Evolutionary conservation across 1,140 invertebrate species (phyloP), one percentile per base, ranked within the genome.

Genomic region (Drosophila simulans): DNA sequence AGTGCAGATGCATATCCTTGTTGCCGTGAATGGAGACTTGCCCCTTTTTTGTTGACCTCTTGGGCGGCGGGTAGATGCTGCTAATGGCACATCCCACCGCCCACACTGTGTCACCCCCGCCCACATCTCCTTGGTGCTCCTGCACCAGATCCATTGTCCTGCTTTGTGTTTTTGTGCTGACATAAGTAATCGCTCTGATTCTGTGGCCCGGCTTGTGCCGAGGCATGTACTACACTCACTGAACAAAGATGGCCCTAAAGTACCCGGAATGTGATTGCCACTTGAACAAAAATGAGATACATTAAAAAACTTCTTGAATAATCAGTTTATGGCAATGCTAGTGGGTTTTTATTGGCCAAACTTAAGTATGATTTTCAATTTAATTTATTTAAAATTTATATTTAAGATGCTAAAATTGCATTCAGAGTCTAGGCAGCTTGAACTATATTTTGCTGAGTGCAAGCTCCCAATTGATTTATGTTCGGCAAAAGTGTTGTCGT

Each of bases 131-230:
- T 25, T 7, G 12, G 34, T 13, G 7, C 42, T 40, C 43, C 53
- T 56, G 60, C 60, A 42, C 51, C 55, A 55, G 46, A 76, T 65
- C 46, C 60, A 86, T 70, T 84, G 62, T 80, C 57, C 54, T 69
- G 53, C 57, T 58, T 63, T 77, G 62, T 62, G 51, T 53, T 74
- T 71, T 75, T 88, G 53, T 84, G 83, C 79, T 86, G 83, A 86
- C 82, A 79, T 83, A 76, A 69, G 75, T 86, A 86, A 88, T 76
- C 83, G 69, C 74, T 77, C 63, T 62, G 73, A 77, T 77, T 76
- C 62, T 60, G 60, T 80, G 57, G 46, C 77, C 49, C 56, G 55
- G 25, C 40, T 34, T 52, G 34, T 51, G 39, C 53, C 22, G 22
- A 40, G 54, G 39, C 57, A 22, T 43, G 39, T 42, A 27, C 45